Conservation (phyloP, 2,888 invertebrate species). For the Apamea crenata region DNA sequence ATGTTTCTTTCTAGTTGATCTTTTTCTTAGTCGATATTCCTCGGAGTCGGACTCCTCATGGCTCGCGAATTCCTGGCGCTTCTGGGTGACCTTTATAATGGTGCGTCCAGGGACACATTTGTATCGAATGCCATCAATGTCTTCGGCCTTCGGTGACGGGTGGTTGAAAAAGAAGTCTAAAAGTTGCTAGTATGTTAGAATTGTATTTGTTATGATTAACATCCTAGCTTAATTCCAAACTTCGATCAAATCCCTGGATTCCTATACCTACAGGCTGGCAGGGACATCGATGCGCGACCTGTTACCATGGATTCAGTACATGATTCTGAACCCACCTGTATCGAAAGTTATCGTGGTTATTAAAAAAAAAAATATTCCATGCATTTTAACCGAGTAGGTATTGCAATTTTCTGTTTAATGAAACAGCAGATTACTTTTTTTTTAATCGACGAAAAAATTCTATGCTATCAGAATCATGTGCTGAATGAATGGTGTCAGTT, state of each 20-base stretch:
- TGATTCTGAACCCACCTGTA: neutral
- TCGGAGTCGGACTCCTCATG: slow-evolving; percentile 47
- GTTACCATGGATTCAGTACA: neutral
- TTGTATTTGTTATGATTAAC: neutral
- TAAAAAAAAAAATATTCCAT: neutral
- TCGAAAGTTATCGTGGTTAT: neutral
- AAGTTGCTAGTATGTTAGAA: slow-evolving; percentile 36
- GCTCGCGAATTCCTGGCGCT: neutral
- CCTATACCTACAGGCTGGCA: neutral
- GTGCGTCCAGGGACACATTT: slow-evolving; percentile 84
- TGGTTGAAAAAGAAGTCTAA: slow-evolving; percentile 80
- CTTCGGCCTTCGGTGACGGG: slow-evolving; percentile 65
- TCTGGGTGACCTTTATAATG: slow-evolving; percentile 70
- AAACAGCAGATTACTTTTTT: neutral
- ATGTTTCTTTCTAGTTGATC: slow-evolving; percentile 69
- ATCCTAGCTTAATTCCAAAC: neutral
- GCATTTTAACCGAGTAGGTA: neutral
- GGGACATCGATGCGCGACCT: neutral
- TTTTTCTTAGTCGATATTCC: slow-evolving; percentile 37
- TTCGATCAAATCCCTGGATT: neutral
- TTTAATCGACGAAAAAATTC: too few species aligned
- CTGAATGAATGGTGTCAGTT: neutral
- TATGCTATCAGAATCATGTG: neutral
- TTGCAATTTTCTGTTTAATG: neutral
- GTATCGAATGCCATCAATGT: slow-evolving; percentile 59